Evolutionary conservation across 2,888 invertebrate genomes (phyloP).

Genomic region (Helicoverpa assulta): DNA sequence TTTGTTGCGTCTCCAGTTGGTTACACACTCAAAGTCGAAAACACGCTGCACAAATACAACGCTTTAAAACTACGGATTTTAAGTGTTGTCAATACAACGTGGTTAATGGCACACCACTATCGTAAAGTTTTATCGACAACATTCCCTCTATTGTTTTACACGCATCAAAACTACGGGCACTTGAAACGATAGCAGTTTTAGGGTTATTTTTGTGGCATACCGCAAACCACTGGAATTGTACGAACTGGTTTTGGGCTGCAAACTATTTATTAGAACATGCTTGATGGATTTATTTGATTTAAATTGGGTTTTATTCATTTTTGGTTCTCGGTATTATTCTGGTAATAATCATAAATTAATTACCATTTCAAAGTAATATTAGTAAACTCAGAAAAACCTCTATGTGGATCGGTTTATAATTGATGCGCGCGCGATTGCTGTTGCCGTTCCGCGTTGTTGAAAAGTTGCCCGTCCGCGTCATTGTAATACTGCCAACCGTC

Average conservation of each 20-base stretch:
- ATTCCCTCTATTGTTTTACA: conserved; percentile 15
- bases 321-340: too few species aligned
- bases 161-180: conserved; percentile 8
- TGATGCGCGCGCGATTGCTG: too few species aligned
- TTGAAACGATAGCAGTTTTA: conserved; percentile 15
- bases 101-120: conserved; percentile 2
- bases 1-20: too few species aligned
- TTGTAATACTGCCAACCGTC: too few species aligned
- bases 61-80: conserved; percentile 8
- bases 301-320: neutral
- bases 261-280: neutral
- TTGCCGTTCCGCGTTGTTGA: too few species aligned
- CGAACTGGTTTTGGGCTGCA: neutral
- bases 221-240: neutral
- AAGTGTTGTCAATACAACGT: conserved; percentile 5
- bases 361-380: too few species aligned
- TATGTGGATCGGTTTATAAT: too few species aligned
- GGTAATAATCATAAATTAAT: too few species aligned
- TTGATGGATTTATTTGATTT: neutral
- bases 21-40: too few species aligned
- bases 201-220: conserved; percentile 1
- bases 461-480: too few species aligned
- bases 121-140: conserved; percentile 25
- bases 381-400: too few species aligned
- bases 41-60: neutral